phyloP scores from a whole-genome alignment of 2,888 invertebrate genomes.

The Torymus texanus region DNA sequence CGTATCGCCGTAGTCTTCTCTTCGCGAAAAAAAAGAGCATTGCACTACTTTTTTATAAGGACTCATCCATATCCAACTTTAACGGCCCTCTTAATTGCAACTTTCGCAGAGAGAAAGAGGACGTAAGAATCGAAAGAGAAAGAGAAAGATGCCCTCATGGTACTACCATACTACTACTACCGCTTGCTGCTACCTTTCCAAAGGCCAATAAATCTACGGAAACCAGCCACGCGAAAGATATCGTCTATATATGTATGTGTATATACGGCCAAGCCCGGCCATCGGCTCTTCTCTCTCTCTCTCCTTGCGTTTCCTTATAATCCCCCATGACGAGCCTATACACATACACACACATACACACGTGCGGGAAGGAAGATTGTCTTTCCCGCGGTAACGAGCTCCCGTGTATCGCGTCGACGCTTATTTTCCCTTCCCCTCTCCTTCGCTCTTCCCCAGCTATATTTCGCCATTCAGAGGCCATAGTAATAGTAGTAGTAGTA shows the following conservation, averaged over 20 bases:
- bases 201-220: constrained; percentile 51
- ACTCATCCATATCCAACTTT: constrained; percentile 32
- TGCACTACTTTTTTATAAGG: background rate
- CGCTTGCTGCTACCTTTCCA: constrained; percentile 18
- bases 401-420: constrained; percentile 70
- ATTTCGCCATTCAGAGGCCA: too few relatives aligned
- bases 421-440: constrained; percentile 64
- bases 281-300: constrained; percentile 20
- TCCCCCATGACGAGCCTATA: constrained; percentile 38
- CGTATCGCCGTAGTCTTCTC: too few relatives aligned
- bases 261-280: constrained; percentile 25
- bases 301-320: constrained; percentile 47
- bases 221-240: constrained; percentile 16
- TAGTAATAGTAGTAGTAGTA: too few relatives aligned
- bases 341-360: constrained; percentile 2
- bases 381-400: constrained; percentile 71
- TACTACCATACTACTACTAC: too few relatives aligned
- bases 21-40: background rate
- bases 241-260: background rate
- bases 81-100: constrained; percentile 47
- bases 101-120: background rate
- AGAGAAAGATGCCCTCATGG: constrained; percentile 11
- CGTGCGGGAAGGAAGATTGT: constrained; percentile 60
- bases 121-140: constrained; percentile 17
- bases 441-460: too few relatives aligned